Conservation (phyloP, 2,888 invertebrate genomes). For the Noctua janthe region DNA sequence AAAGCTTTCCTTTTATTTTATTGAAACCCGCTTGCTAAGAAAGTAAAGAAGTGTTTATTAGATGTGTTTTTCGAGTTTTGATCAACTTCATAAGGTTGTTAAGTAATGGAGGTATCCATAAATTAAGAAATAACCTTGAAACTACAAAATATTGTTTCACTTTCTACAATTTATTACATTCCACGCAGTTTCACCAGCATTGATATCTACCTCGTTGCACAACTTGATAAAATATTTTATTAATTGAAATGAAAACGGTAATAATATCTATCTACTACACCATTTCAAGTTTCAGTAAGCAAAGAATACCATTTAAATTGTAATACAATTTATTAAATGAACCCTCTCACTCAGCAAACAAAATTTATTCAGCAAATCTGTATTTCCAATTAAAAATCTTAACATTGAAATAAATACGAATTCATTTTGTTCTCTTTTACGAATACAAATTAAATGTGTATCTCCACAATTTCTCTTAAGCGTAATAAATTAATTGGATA, state of each 20-base stretch:
- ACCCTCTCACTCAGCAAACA: not conserved
- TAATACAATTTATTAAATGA: conserved; percentile 13
- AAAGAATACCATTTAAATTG: conserved; percentile 20
- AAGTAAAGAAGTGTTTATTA: not conserved
- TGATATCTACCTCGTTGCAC: not conserved
- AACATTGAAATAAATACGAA: conserved; percentile 34
- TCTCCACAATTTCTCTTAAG: conserved; percentile 3
- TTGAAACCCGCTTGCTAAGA: not conserved
- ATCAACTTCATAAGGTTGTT: not conserved
- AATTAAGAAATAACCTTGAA: not conserved
- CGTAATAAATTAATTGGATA: conserved; percentile 31
- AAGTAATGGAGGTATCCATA: not conserved
- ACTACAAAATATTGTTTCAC: not conserved
- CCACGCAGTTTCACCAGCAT: not conserved
- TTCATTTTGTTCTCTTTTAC: conserved; percentile 17
- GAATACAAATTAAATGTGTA: conserved; percentile 27
- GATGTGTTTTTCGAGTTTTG: not conserved
- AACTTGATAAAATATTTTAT: not conserved
- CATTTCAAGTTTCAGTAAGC: not conserved
- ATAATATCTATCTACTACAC: not conserved
- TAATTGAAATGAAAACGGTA: not conserved
- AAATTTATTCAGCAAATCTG: conserved; percentile 13
- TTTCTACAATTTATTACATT: not conserved
- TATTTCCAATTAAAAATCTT: conserved; percentile 41
- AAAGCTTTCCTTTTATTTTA: not conserved